Conservation (phyloP, 2,888 invertebrate genomes). For the Hirtodrosophila alboralis region DNA sequence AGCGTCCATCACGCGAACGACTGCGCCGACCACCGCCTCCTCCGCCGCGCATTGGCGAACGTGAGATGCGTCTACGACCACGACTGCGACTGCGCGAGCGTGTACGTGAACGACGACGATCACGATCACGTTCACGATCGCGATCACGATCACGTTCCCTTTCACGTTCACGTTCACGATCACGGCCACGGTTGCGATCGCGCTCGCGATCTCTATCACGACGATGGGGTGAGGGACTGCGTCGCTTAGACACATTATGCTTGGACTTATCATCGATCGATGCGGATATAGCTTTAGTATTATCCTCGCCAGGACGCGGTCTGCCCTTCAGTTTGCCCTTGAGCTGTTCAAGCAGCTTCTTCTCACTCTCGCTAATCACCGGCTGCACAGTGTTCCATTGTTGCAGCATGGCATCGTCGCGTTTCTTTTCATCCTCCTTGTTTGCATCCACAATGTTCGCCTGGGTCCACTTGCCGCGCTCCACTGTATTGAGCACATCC, state of each 20-base stretch:
- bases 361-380: conserved; percentile 86
- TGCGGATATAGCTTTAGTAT: conserved; percentile 47
- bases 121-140: conserved; percentile 50
- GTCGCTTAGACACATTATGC: conserved; percentile 40
- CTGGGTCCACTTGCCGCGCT: conserved; percentile 81
- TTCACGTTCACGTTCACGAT: conserved; percentile 44
- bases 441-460: too few species aligned
- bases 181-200: conserved; percentile 48
- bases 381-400: conserved; percentile 87
- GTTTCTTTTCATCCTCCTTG: conserved; percentile 75
- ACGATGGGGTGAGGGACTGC: conserved; percentile 59
- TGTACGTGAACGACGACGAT: conserved; percentile 57
- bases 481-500: conserved; percentile 43
- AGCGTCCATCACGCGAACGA: conserved; percentile 62
- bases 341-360: conserved; percentile 86
- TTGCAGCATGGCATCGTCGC: conserved; percentile 85
- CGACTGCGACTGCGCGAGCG: conserved; percentile 73
- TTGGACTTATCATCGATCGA: conserved; percentile 65
- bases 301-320: conserved; percentile 61
- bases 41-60: conserved; percentile 56
- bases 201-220: conserved; percentile 45
- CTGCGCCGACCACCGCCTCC: conserved; percentile 54
- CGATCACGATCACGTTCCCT: conserved; percentile 44
- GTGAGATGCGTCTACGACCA: conserved; percentile 69
- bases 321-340: conserved; percentile 83